Percentiles rank a stretch among this genome's conserved stretches.
Conservation (phyloP, 2,888 invertebrate species). For the Cantharis flavilabris region DNA sequence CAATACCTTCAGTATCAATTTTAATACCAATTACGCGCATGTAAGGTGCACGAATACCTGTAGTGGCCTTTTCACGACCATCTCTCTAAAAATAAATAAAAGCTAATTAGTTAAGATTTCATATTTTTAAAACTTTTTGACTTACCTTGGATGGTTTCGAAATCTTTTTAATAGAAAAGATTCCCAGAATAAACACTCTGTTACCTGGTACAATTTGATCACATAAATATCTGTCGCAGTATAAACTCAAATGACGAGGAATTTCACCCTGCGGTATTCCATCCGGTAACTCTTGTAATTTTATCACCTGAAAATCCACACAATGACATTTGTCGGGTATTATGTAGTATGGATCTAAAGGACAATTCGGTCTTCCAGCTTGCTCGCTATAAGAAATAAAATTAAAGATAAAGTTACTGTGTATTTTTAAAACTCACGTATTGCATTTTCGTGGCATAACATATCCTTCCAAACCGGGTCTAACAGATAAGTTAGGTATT, state of each 20-base stretch:
- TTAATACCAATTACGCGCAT: slow-evolving; percentile 92
- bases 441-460: slow-evolving; percentile 92
- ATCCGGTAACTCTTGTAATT: slow-evolving; percentile 95
- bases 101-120: neutral
- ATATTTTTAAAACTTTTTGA: neutral
- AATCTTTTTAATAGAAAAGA: slow-evolving; percentile 94
- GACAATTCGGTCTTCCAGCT: slow-evolving; percentile 90
- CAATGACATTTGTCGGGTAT: slow-evolving; percentile 97
- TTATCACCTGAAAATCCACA: slow-evolving; percentile 97
- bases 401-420: neutral
- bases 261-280: slow-evolving; percentile 96
- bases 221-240: slow-evolving; percentile 91
- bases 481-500: slow-evolving; percentile 86
- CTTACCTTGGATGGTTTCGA: slow-evolving; percentile 65
- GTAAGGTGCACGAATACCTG: slow-evolving; percentile 94
- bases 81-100: slow-evolving; percentile 60
- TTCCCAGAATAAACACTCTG: slow-evolving; percentile 88
- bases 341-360: slow-evolving; percentile 96
- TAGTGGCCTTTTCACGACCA: slow-evolving; percentile 75
- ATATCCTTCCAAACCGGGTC: slow-evolving; percentile 96
- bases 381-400: slow-evolving; percentile 72
- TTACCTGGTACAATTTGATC: slow-evolving; percentile 97
- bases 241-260: slow-evolving; percentile 93
- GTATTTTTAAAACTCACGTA: slow-evolving; percentile 65
- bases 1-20: slow-evolving; percentile 80